phyloP scores from a whole-genome alignment of 1,140 invertebrate genomes.

The Tetragonula clypearis region DNA sequence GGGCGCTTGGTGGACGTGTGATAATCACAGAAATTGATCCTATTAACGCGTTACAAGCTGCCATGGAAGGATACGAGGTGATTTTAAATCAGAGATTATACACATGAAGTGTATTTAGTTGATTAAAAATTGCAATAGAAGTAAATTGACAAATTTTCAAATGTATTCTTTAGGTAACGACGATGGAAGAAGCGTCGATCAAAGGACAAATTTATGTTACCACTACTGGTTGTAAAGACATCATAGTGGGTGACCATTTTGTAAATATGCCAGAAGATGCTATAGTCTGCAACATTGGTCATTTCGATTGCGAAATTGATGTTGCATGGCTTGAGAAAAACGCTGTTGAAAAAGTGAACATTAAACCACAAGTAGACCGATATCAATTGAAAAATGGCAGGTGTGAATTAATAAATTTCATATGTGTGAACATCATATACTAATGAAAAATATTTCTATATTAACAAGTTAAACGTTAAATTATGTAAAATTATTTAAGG shows the following conservation, averaged over 20 bases:
- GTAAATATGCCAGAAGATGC: slow-evolving; percentile 97
- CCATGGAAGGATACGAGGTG: slow-evolving; percentile 98
- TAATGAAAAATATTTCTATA: background rate
- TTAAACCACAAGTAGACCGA: slow-evolving; percentile 99
- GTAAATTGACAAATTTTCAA: background rate
- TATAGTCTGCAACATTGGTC: slow-evolving; percentile 99
- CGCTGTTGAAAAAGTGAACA: slow-evolving; percentile 93
- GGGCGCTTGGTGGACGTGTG: slow-evolving; percentile 97
- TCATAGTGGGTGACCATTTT: slow-evolving; percentile 95
- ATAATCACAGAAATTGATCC: slow-evolving; percentile 99
- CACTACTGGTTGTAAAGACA: slow-evolving; percentile 98
- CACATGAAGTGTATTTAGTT: background rate
- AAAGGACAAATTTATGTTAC: slow-evolving; percentile 98
- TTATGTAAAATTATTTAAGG: background rate
- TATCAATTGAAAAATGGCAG: slow-evolving; percentile 94
- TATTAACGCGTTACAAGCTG: slow-evolving; percentile 98
- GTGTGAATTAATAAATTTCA: slow-evolving; percentile 63
- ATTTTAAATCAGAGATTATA: background rate
- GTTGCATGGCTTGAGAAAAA: slow-evolving; percentile 98
- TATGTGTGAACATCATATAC: too few species aligned
- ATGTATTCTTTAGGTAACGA: slow-evolving; percentile 88
- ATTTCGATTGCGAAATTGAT: slow-evolving; percentile 99
- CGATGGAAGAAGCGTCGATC: slow-evolving; percentile 97
- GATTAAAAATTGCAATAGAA: background rate
- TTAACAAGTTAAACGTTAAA: background rate